Conservation (phyloP, 2,797 vertebrate species). For the Danionella dracula region DNA sequence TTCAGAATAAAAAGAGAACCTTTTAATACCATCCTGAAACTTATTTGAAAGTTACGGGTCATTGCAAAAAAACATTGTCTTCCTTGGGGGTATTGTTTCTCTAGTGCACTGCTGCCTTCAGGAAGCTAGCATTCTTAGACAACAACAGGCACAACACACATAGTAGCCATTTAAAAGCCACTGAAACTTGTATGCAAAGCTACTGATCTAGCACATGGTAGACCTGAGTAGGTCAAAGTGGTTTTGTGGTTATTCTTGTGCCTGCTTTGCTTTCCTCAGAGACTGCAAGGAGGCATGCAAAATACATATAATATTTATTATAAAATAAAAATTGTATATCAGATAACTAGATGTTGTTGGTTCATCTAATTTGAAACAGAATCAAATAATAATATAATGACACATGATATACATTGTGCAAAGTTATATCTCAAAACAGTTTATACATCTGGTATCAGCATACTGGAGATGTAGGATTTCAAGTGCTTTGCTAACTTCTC, state of each 20-base stretch:
- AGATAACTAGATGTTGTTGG: neutral
- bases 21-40: too few species aligned
- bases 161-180: neutral
- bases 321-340: too few species aligned
- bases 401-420: too few species aligned
- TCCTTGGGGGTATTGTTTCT: too few species aligned
- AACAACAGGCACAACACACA: neutral
- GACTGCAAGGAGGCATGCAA: neutral
- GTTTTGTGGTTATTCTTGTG: conserved; percentile 26
- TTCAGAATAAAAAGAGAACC: too few species aligned
- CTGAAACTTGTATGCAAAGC: neutral
- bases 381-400: neutral
- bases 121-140: neutral
- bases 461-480: neutral
- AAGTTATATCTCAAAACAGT: neutral
- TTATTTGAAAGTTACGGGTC: too few species aligned
- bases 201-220: neutral
- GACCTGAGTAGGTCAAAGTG: neutral
- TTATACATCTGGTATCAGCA: neutral
- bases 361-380: neutral
- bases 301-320: too few species aligned
- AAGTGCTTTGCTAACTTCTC: conserved; percentile 17
- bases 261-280: neutral
- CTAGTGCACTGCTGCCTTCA: neutral
- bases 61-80: too few species aligned